Conservation (phyloP, 2,797 vertebrate species). For the Otolemur crassicaudatus region DNA sequence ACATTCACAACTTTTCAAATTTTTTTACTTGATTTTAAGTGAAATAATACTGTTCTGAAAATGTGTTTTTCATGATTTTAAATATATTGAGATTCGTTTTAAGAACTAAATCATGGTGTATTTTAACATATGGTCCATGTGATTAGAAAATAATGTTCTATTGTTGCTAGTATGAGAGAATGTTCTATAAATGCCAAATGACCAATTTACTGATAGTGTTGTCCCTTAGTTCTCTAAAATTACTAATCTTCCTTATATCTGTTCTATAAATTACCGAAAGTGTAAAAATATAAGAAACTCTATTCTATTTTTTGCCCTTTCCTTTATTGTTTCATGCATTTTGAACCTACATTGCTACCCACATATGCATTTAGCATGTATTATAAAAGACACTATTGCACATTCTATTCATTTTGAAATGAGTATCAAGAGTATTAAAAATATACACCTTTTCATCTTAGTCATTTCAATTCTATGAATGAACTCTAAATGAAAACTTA, state of each 20-base stretch:
- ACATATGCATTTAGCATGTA: neutral
- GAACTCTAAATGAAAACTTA: neutral
- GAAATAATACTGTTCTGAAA: neutral
- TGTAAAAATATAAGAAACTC: neutral
- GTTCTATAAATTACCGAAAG: neutral
- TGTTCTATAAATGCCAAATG: neutral
- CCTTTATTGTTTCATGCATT: neutral
- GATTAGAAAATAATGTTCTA: neutral
- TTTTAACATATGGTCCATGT: neutral
- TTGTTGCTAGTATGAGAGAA: neutral
- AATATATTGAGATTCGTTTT: neutral
- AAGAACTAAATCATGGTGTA: neutral
- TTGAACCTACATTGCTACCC: neutral
- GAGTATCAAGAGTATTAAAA: neutral
- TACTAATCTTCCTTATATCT: neutral
- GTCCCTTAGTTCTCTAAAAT: neutral
- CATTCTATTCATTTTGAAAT: neutral
- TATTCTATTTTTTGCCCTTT: neutral
- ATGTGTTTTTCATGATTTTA: neutral
- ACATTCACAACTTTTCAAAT: too few species aligned
- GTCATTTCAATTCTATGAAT: neutral
- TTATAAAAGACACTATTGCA: neutral
- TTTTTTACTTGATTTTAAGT: neutral
- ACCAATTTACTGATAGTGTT: neutral
- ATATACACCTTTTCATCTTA: neutral